Evolutionary conservation across 2,888 invertebrate genomes (phyloP).

Genomic region (Cyclophora punctaria): DNA sequence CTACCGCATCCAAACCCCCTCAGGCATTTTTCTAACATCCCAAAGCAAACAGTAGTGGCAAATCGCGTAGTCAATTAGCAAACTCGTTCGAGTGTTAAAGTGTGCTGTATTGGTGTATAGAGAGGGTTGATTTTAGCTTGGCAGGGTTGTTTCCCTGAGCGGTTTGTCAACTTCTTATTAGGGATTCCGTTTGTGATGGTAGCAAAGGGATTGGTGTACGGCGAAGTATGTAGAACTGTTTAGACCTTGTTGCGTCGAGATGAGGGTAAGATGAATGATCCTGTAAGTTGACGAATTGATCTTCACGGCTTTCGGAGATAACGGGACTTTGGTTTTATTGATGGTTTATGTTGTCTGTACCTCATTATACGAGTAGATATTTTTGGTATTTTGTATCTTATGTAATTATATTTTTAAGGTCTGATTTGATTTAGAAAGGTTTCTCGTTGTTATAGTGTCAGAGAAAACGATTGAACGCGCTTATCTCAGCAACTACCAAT

Average conservation of each 20-base stretch:
- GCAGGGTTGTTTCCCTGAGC: constrained; percentile 11
- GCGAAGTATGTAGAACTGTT: not conserved
- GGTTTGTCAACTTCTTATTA: constrained; percentile 32
- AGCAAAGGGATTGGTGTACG: not conserved
- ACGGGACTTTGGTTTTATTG: no score
- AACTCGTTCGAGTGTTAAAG: constrained; percentile 3
- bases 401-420: no score
- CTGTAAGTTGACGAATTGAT: no score
- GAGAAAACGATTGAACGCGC: no score
- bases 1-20: constrained; percentile 8
- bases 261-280: no score
- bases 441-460: no score
- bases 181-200: constrained; percentile 27
- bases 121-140: constrained; percentile 15
- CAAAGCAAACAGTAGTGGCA: constrained; percentile 27
- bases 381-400: no score
- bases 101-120: constrained; percentile 6
- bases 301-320: no score
- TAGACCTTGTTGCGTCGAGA: not conserved
- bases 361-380: no score
- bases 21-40: constrained; percentile 19
- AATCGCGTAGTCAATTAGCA: constrained; percentile 31
- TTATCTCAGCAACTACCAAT: no score
- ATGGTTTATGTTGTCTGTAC: no score
- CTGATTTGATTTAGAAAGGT: no score